Percentiles rank a stretch among this genome's conserved stretches.
Conservation (phyloP, 1,140 invertebrate species). For the Prorops nasuta region DNA sequence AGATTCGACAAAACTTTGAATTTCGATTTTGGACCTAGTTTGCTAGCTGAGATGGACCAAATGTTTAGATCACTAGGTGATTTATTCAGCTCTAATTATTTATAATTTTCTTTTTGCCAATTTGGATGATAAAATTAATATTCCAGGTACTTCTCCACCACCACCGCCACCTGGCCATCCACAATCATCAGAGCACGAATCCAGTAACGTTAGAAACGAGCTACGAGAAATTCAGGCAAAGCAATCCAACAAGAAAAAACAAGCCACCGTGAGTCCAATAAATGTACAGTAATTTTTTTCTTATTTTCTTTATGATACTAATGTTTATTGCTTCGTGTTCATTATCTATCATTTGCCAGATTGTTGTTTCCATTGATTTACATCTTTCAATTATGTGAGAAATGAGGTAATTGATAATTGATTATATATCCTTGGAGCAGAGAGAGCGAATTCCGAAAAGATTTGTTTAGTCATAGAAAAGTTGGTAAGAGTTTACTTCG, state of each 20-base stretch:
- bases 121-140: constrained; percentile 1
- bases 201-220: constrained; percentile 71
- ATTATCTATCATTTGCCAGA: constrained; percentile 24
- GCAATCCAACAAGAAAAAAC: constrained; percentile 68
- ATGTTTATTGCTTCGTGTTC: constrained; percentile 21
- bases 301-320: constrained; percentile 27
- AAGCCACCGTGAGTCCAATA: constrained; percentile 65
- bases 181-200: constrained; percentile 63
- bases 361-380: not conserved
- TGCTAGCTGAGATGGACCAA: constrained; percentile 94
- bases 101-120: constrained; percentile 1
- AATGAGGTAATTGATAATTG: constrained; percentile 2
- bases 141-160: constrained; percentile 47
- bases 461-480: not conserved
- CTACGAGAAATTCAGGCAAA: constrained; percentile 69
- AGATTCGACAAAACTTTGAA: constrained; percentile 57
- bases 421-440: too few relatives aligned
- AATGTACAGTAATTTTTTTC: constrained; percentile 49
- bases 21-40: constrained; percentile 88
- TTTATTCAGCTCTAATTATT: not conserved
- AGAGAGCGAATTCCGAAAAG: not conserved
- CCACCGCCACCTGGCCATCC: constrained; percentile 45
- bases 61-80: constrained; percentile 78
- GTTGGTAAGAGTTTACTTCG: constrained; percentile 26
- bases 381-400: not conserved